Base-by-base conservation (phyloP, 2,113 vertebrate genomes). In the Chauna torquata region DNA sequence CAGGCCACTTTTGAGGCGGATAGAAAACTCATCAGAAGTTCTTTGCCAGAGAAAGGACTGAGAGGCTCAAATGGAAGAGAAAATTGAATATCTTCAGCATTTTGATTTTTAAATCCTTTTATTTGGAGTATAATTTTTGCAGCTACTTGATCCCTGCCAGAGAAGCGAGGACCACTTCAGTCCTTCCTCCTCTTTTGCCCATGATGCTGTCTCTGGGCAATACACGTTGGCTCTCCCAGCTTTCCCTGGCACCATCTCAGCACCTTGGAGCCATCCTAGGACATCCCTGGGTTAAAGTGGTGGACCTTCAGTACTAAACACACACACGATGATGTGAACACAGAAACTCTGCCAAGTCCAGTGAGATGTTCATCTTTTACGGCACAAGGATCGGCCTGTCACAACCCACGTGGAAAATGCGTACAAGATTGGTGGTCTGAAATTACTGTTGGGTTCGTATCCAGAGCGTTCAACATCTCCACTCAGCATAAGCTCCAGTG, bases 161-260 rank as follows among this genome's bases (percentile, higher is more conserved):
- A 80, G 69, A 38, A 38, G 47, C 0, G 1, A 50, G 30, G 49
- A 15, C 17, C 22, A 2, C 52, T 50, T 19, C 40, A 61, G 42
- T 72, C 24, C 36, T 59, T 59, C 77, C 36, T 80, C 59, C 40
- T 20, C 0, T 0, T 34, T 54, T 74, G 24, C 32, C 58, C 14
- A 0, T 0, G 8, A 30, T 4, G 3, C 16, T 2, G 0, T 16
- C 22, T 20, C 52, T 3, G 15, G 7, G 36, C 1, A 2, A n/a
- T 0, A 13, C 12, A 1, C 0, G 0, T 3, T 3, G 64, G 24
- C 6, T 62, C 7, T 57, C 22, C 44, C 1, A 2, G 49, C 3
- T 75, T 47, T 20, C 70, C 40, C 27, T 23, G 1, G 28, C 16
- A 52, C 20, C 24, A 4, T 11, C 62, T n/a, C 40, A 74, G 75